Base-by-base conservation (phyloP, 2,797 vertebrate species). In the Petrocephalus sullivani region DNA sequence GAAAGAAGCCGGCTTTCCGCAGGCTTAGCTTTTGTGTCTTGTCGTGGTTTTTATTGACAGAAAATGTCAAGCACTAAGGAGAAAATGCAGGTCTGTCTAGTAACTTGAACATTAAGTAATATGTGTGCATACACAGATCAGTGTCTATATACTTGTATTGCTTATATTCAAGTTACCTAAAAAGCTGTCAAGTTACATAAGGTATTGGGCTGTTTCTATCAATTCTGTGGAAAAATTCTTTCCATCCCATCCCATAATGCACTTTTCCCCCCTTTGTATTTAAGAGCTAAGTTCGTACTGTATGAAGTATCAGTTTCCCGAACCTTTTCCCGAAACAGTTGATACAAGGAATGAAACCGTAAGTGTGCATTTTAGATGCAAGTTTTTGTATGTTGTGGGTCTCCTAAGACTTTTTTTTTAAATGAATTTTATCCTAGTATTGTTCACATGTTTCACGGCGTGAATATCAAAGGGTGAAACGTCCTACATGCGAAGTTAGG, bases 361-460 rank as follows among this genome's bases (percentile, higher is more conserved):
- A 84, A 16, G n/a, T 54, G 51, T 53, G 82, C 41, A 49, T 84
- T 84, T 84, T 54, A 84, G 51, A 33, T 54, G 82, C 53, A 16
- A 84, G 82, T 54, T 84, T 84, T 84, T 84, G 51, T 84, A 21
- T 16, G 21, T 84, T 21, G 46, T 53, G 82, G n/a, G 49, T 84
- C 49, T 53, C 21, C 46, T 84, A 23, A 84, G 46, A 6, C 28
- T 84, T 84, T 49, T 16, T 28, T 81, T 81, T 81, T 49, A 10
- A 49, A 81, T 81, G 19, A n/a, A 49, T 46, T 81, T 78, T 49
- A 71, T 78, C 75, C 75, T 21, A 16, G 19, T 21, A 49, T 81
- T 81, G n/a, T 81, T 75, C 67, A 75, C 67, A 75, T 75, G 37
- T 75, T 75, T 75, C 33, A 0, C 67, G 4, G 64, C 33, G 64